Conservation (phyloP, 1,140 invertebrate species). For the Samia ricini region DNA sequence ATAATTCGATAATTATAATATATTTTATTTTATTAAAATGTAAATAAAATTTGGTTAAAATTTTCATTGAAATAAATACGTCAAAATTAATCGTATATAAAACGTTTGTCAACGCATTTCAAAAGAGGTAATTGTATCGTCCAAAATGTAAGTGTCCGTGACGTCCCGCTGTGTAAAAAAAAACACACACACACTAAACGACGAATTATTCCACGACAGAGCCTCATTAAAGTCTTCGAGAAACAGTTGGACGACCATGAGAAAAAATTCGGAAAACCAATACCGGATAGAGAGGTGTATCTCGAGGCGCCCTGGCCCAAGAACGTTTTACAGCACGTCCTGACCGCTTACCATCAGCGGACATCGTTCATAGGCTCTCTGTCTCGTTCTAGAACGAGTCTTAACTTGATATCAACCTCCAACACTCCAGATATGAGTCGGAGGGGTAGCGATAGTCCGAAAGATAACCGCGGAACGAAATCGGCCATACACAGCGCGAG, state of each 20-base stretch:
- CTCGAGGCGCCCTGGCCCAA: slow-evolving; percentile 71
- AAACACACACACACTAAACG: slow-evolving; percentile 22
- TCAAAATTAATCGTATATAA: neutral
- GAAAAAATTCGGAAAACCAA: slow-evolving; percentile 66
- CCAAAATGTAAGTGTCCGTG: slow-evolving; percentile 15
- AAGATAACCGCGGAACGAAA: slow-evolving; percentile 30
- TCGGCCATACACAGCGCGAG: slow-evolving; percentile 47
- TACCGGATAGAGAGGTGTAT: slow-evolving; percentile 61
- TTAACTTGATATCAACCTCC: slow-evolving; percentile 50
- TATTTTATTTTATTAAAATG: too few relatives aligned
- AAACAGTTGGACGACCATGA: slow-evolving; percentile 76
- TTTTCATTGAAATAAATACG: too few relatives aligned
- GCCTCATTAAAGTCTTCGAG: slow-evolving; percentile 53
- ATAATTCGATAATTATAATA: too few relatives aligned
- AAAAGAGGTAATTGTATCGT: slow-evolving; percentile 3
- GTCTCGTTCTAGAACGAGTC: slow-evolving; percentile 75
- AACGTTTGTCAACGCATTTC: slow-evolving; percentile 3
- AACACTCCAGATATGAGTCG: slow-evolving; percentile 51
- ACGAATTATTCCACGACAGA: slow-evolving; percentile 46
- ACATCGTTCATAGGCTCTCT: slow-evolving; percentile 76
- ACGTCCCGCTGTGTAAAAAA: slow-evolving; percentile 29
- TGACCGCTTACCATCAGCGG: slow-evolving; percentile 69
- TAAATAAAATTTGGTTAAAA: neutral
- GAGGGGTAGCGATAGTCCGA: slow-evolving; percentile 50
- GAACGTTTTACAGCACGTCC: slow-evolving; percentile 72